A percentile compares a stretch with the other conserved stretches of the same genome.
phyloP scores from a whole-genome alignment of 1,140 invertebrate species.

The Drosophila biarmipes region DNA sequence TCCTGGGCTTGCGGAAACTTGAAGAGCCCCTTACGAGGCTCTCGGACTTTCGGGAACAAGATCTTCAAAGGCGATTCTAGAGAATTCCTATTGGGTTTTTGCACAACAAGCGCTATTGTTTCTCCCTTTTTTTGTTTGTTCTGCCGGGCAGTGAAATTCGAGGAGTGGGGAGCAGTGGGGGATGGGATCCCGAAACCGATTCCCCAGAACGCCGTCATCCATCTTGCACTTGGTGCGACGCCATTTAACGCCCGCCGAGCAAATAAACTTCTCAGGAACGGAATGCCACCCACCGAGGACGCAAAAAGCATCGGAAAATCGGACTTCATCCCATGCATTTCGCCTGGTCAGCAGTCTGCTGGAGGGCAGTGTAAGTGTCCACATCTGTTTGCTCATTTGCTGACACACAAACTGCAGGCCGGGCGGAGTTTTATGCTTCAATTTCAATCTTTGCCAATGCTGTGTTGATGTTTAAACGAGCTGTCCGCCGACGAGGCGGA shows the following conservation, averaged over 20 bases:
- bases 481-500: slow-evolving; percentile 9
- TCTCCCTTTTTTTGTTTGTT: neutral
- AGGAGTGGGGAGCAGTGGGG: neutral
- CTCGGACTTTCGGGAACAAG: slow-evolving; percentile 23
- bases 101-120: slow-evolving; percentile 13
- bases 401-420: slow-evolving; percentile 22
- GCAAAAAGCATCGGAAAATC: neutral
- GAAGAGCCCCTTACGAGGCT: slow-evolving; percentile 16
- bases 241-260: slow-evolving; percentile 15
- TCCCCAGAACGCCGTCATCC: slow-evolving; percentile 27
- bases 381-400: slow-evolving; percentile 10
- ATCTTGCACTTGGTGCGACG: slow-evolving; percentile 27
- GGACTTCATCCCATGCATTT: neutral
- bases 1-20: slow-evolving; percentile 1
- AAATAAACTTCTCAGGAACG: slow-evolving; percentile 28
- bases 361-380: neutral
- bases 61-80: slow-evolving; percentile 31
- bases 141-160: slow-evolving; percentile 18
- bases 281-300: slow-evolving; percentile 22
- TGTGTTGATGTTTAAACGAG: slow-evolving; percentile 43
- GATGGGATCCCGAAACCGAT: neutral
- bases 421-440: slow-evolving; percentile 11
- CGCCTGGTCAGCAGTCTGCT: slow-evolving; percentile 10
- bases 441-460: neutral
- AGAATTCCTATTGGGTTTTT: slow-evolving; percentile 10